Evolutionary conservation across 1,140 invertebrate genomes (phyloP), one percentile per base, ranked within the genome.

Genomic region (Trachymyrmex cornetzi): DNA sequence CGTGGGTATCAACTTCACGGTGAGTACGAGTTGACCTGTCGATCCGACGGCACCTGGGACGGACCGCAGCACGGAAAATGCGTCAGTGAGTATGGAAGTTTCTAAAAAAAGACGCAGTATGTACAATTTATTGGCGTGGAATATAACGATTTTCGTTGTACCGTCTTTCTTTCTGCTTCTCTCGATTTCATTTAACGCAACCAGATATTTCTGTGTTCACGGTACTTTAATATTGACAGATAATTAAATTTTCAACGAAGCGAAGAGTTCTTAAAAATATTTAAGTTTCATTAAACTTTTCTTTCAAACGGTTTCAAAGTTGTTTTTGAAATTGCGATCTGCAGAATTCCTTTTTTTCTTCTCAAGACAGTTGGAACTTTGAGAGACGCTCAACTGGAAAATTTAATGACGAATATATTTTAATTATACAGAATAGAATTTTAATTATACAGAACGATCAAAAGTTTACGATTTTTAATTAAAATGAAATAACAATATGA

Each of bases 31-130:
- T 91, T 95, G 22, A 94, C 93, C 14, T 96, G 95, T 87, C 92
- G 92, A 27, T 84, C 88, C 16, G 93, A 95, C 59, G 95, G 95
- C 71, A 94, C 91, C 3, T 96, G 95, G 95, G 92, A 94, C 30
- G 95, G 95, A 7, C 92, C 94, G 16, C 94, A 95, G 69, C 92
- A 94, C 80, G 95, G 95, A 9, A 94, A 95, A 80, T 96, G 95
- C 67, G 92, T 95, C 79, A 93, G 95, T 95, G 87, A 95, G 95
- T 95, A 80, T 48, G 4, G 53, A 50, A 24, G 5, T 59, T 64
- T 57, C 16, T 38, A 24, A 48, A 48, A 14, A 14, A n/a, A 66
- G 16, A 16, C 38, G 3, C 38, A 34, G 34, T 66, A 22, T 11
- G 30, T n/a, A 2, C 64, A 16, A 38, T 61, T 38, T 64, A 38